Evolutionary conservation across 2,888 invertebrate genomes (phyloP).

Genomic region (Tuberolachnus salignus): DNA sequence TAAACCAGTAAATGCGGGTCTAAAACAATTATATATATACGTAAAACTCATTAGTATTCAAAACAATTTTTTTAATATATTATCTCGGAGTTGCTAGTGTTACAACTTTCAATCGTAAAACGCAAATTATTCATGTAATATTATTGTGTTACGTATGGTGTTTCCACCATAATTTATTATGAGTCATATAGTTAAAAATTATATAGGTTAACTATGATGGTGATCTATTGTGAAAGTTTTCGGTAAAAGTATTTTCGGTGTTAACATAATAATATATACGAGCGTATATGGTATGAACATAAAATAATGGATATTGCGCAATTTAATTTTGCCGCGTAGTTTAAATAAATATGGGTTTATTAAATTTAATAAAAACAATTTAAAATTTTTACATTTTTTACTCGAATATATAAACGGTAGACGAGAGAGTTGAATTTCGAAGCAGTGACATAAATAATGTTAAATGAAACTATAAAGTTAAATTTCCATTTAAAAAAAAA

Average conservation of each 20-base stretch:
- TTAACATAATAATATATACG: background rate
- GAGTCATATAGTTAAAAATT: conserved; percentile 5
- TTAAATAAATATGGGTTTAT: too few species aligned
- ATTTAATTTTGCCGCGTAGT: conserved; percentile 1
- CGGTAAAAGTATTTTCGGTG: background rate
- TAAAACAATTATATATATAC: too few species aligned
- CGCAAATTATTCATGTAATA: background rate
- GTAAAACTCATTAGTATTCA: too few species aligned
- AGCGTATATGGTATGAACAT: background rate
- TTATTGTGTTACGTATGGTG: background rate
- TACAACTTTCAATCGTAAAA: background rate
- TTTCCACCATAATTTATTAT: background rate
- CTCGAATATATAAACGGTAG: background rate
- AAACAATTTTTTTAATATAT: too few species aligned
- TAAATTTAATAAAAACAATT: too few species aligned
- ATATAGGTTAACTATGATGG: background rate
- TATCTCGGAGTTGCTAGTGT: too few species aligned
- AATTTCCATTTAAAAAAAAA: too few species aligned
- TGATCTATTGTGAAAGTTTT: conserved; percentile 15
- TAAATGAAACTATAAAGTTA: too few species aligned
- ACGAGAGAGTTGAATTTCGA: background rate
- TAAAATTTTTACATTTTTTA: too few species aligned
- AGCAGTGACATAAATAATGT: too few species aligned
- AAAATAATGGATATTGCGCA: background rate
- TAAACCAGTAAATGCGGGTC: too few species aligned